These are phyloP conservation scores for Leiothrix lutea DNA, from an alignment of 2,113 vertebrate genomes.

Conservation along the genomic window DNA sequence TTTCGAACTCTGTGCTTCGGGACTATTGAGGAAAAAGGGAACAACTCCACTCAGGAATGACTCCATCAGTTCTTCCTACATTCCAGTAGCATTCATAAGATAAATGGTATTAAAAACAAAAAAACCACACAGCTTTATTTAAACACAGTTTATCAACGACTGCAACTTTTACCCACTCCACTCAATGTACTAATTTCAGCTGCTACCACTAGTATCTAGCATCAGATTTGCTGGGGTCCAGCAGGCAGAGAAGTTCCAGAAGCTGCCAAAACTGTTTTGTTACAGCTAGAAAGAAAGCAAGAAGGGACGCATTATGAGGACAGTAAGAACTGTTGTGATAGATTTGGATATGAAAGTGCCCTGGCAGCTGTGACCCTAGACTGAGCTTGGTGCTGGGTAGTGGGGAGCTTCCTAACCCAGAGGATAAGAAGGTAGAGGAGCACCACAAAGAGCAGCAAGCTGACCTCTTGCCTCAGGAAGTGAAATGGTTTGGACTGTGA, in stretches of 20 bases:
- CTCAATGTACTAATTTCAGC: background rate
- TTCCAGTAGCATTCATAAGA: background rate
- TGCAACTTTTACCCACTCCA: background rate
- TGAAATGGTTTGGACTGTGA: background rate
- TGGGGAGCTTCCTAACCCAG: background rate
- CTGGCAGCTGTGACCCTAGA: slow-evolving; percentile 44
- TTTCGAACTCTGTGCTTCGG: background rate
- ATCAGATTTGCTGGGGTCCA: background rate
- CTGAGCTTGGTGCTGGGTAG: background rate
- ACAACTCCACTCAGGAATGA: background rate
- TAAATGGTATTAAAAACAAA: background rate
- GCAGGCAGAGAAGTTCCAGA: background rate
- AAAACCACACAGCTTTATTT: background rate
- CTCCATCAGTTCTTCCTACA: background rate
- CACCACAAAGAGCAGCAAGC: slow-evolving; percentile 2
- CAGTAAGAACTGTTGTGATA: slow-evolving; percentile 1
- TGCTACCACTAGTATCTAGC: background rate
- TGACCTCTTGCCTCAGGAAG: slow-evolving; percentile 38
- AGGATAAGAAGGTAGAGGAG: slow-evolving; percentile 3
- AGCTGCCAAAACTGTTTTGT: slow-evolving; percentile 2
- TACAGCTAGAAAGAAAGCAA: background rate
- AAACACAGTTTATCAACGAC: background rate
- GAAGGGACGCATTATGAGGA: background rate
- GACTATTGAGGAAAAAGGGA: background rate
- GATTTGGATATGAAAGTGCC: slow-evolving; percentile 12